These are phyloP conservation scores for Polydrusus tereticollis DNA, from an alignment of 2,888 invertebrate species.

Conservation along the genomic window DNA sequence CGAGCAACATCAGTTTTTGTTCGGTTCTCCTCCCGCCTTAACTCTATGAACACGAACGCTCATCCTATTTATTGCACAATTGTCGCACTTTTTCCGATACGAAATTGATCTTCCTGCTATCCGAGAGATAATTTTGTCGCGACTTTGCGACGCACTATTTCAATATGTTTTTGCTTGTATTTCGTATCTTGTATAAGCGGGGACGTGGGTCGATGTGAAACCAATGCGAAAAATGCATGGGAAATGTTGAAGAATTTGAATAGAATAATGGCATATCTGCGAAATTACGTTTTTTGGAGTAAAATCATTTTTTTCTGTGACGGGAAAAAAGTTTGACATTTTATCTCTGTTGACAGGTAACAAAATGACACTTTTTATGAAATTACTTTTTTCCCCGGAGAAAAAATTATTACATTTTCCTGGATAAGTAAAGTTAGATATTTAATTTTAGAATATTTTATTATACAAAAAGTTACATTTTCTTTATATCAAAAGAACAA, in stretches of 20 bases:
- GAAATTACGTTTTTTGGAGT: background rate
- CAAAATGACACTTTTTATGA: too few species aligned
- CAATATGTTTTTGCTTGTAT: slow-evolving; percentile 48
- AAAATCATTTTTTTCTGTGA: background rate
- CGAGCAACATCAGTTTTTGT: slow-evolving; percentile 64
- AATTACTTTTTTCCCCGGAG: too few species aligned
- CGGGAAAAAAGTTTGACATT: background rate
- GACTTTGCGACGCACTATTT: slow-evolving; percentile 47
- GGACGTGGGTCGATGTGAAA: slow-evolving; percentile 31
- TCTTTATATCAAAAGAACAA: too few species aligned
- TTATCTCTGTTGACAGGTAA: too few species aligned
- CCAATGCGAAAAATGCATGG: slow-evolving; percentile 27
- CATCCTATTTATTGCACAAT: slow-evolving; percentile 61
- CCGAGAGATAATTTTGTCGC: slow-evolving; percentile 56
- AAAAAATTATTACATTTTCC: too few species aligned
- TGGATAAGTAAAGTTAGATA: too few species aligned
- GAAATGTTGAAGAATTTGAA: slow-evolving; percentile 5
- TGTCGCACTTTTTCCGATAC: slow-evolving; percentile 58
- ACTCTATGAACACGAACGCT: slow-evolving; percentile 59
- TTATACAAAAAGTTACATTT: too few species aligned
- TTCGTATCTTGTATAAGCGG: slow-evolving; percentile 28
- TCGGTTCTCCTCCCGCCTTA: slow-evolving; percentile 53
- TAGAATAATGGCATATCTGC: background rate
- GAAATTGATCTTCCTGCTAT: slow-evolving; percentile 57
- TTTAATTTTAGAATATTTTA: too few species aligned